Conservation (phyloP, 2,888 invertebrate genomes). For the Mesochorus sp. region DNA sequence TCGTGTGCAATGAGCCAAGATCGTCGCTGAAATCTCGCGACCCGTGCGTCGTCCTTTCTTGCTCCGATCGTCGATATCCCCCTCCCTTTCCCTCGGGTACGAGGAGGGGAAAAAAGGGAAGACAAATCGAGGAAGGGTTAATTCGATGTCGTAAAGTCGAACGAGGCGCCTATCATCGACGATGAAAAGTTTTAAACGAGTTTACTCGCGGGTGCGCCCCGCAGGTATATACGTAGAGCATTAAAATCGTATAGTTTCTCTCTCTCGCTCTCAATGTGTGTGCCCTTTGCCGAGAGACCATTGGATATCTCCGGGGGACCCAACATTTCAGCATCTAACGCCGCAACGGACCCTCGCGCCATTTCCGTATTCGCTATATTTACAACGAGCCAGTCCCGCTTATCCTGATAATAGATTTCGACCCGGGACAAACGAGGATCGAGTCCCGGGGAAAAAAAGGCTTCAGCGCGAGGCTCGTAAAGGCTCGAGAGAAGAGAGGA, state of each 20-base stretch:
- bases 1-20: constrained; percentile 12
- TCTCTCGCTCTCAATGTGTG: background rate
- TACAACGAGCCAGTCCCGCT: constrained; percentile 8
- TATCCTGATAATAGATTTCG: constrained; percentile 43
- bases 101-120: background rate
- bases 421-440: constrained; percentile 8
- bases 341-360: constrained; percentile 7
- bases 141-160: constrained; percentile 64
- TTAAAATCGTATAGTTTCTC: constrained; percentile 18
- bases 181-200: constrained; percentile 60
- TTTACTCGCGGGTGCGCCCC: constrained; percentile 40
- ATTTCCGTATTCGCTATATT: constrained; percentile 51
- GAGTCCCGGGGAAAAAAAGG: background rate
- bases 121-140: constrained; percentile 41
- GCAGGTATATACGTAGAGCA: constrained; percentile 28
- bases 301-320: background rate
- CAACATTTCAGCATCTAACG: background rate
- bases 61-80: background rate
- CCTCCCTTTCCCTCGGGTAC: background rate
- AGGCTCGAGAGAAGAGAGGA: background rate
- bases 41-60: background rate
- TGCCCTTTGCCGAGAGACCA: background rate
- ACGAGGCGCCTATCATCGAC: constrained; percentile 63
- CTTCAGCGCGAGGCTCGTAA: constrained; percentile 3
- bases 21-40: constrained; percentile 41